These are phyloP conservation scores for Dascyllus trimaculatus DNA, from an alignment of 2,113 vertebrate genomes.

Conservation along the genomic window DNA sequence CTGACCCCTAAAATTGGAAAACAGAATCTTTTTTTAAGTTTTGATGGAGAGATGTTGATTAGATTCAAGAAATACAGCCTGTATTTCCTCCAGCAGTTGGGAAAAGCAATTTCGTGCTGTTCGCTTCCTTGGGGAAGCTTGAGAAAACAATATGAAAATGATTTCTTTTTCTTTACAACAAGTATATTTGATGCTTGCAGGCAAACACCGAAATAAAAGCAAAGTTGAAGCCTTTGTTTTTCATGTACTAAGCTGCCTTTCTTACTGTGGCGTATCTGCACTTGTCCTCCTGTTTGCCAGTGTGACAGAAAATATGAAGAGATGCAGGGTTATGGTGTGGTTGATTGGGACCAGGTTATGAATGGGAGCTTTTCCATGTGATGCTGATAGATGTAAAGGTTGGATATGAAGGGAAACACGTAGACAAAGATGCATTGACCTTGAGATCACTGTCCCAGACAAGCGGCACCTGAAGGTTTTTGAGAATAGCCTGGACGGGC, in stretches of 20 bases:
- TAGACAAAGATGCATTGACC: slow-evolving; percentile 31
- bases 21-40: slow-evolving; percentile 69
- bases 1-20: slow-evolving; percentile 74
- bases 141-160: slow-evolving; percentile 83
- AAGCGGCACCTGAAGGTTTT: slow-evolving; percentile 19
- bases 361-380: background rate
- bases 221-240: slow-evolving; percentile 62
- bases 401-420: slow-evolving; percentile 1
- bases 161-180: slow-evolving; percentile 77
- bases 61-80: slow-evolving; percentile 73
- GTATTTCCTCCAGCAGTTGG: slow-evolving; percentile 70
- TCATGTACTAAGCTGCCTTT: slow-evolving; percentile 43
- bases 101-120: slow-evolving; percentile 79
- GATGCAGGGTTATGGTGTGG: background rate
- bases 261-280: slow-evolving; percentile 21
- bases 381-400: background rate
- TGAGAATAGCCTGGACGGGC: slow-evolving; percentile 4
- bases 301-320: slow-evolving; percentile 18
- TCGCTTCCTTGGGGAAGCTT: slow-evolving; percentile 74
- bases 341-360: background rate
- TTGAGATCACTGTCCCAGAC: slow-evolving; percentile 36
- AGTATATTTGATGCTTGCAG: slow-evolving; percentile 76
- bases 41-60: slow-evolving; percentile 81
- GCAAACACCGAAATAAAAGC: slow-evolving; percentile 70
- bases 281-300: slow-evolving; percentile 35